These are phyloP conservation scores for Temnothorax curvispinosus DNA, from an alignment of 1,140 invertebrate species.

Conservation along the genomic window DNA sequence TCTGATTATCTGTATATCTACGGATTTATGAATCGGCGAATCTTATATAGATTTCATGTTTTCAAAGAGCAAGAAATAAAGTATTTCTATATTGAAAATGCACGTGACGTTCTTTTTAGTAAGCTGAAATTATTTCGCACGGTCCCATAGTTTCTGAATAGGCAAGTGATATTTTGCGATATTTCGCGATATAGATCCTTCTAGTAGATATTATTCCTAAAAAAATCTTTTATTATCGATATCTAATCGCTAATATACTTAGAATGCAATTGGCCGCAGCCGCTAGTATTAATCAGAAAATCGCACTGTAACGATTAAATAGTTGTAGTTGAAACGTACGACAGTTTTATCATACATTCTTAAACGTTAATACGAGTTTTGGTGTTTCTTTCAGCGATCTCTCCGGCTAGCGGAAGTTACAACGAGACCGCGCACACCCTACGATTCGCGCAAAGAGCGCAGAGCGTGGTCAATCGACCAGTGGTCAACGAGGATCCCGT, in stretches of 20 bases:
- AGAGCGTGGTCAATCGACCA: conserved; percentile 90
- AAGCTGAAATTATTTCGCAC: background rate
- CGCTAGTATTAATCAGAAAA: conserved; percentile 18
- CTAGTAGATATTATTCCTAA: conserved; percentile 6
- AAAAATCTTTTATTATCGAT: background rate
- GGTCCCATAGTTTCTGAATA: background rate
- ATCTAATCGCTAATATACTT: background rate
- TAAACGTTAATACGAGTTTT: background rate
- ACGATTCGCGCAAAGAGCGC: conserved; percentile 89
- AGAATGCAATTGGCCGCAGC: conserved; percentile 18
- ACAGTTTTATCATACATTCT: background rate
- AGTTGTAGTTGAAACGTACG: conserved; percentile 18
- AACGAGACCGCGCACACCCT: conserved; percentile 90
- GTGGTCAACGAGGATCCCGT: conserved; percentile 89
- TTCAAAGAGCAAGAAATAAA: background rate
- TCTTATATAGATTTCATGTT: background rate
- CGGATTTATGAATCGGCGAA: background rate
- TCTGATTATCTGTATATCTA: conserved; percentile 10
- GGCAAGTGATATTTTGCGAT: background rate
- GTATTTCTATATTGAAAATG: background rate
- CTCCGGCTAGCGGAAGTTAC: conserved; percentile 89
- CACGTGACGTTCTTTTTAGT: conserved; percentile 7
- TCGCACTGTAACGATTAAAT: conserved; percentile 28
- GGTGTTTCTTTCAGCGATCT: conserved; percentile 87
- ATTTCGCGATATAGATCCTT: background rate